Evolutionary conservation across 2,113 vertebrate genomes (phyloP).

Genomic region (Psittacara wagleri): DNA sequence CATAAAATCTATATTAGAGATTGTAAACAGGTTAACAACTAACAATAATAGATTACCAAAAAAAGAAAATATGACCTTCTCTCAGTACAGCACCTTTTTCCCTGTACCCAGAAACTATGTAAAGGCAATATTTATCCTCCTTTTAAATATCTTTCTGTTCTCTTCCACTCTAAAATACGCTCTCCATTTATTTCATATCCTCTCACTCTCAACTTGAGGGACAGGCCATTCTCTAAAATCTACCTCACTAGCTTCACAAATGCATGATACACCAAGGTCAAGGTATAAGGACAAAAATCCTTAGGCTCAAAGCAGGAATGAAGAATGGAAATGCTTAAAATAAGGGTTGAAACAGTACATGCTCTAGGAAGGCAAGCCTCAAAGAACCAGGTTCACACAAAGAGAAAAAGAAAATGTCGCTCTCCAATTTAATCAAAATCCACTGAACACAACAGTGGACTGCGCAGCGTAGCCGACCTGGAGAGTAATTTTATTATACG

Average conservation of each 20-base stretch:
- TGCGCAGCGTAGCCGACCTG: neutral
- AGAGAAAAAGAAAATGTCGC: neutral
- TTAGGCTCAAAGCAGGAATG: neutral
- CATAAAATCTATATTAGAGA: neutral
- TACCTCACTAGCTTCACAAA: constrained; percentile 47
- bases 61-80: neutral
- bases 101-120: neutral
- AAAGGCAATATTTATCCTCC: neutral
- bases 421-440: constrained; percentile 42
- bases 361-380: constrained; percentile 21
- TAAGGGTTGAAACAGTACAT: constrained; percentile 38
- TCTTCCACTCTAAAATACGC: neutral
- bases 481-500: constrained; percentile 2
- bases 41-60: neutral
- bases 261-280: neutral
- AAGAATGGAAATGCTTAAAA: constrained; percentile 37
- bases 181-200: constrained; percentile 5
- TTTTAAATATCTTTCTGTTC: neutral
- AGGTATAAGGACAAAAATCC: constrained; percentile 1
- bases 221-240: constrained; percentile 25
- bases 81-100: neutral
- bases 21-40: neutral
- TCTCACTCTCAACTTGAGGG: constrained; percentile 5
- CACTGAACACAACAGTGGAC: constrained; percentile 32
- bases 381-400: constrained; percentile 31